phyloP scores from a whole-genome alignment of 2,797 vertebrate species.

The Cossypha dichroa region DNA sequence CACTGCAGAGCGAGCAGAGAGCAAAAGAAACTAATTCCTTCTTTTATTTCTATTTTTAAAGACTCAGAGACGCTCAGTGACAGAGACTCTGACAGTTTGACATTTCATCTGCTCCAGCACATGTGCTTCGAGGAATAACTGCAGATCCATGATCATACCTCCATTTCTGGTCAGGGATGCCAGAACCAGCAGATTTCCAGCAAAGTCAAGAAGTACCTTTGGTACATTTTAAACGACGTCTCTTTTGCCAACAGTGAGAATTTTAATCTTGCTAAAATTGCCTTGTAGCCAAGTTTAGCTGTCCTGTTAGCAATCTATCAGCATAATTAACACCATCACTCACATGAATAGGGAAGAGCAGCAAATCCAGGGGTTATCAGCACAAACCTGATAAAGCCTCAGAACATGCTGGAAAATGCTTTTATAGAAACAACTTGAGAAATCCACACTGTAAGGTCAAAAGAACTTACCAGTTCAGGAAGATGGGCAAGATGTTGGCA shows the following conservation, averaged over 20 bases:
- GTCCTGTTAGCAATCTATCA: conserved; percentile 35
- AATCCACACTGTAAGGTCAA: not conserved
- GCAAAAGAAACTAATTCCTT: not conserved
- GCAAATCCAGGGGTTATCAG: conserved; percentile 3
- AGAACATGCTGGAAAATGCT: not conserved
- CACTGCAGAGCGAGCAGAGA: fast-evolving
- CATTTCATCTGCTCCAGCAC: conserved; percentile 60
- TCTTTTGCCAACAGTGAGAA: conserved; percentile 24
- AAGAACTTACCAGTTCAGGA: not conserved
- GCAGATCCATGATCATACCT: not conserved
- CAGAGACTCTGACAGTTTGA: conserved; percentile 55
- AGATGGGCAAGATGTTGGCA: not conserved
- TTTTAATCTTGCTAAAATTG: not conserved
- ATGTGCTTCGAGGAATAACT: conserved; percentile 19
- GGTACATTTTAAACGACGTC: not conserved
- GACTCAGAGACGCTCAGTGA: not conserved
- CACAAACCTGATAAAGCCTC: not conserved
- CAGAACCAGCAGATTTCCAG: conserved; percentile 57
- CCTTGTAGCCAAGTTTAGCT: conserved; percentile 39
- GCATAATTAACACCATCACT: conserved; percentile 22
- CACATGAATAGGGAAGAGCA: not conserved
- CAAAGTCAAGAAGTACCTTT: conserved; percentile 22
- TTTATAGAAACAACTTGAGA: not conserved
- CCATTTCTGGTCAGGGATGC: conserved; percentile 44
- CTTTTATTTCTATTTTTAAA: conserved; percentile 50